A percentile compares a stretch with the other conserved stretches of the same genome.
Conservation (phyloP, 2,113 vertebrate genomes). For the Jacana jacana region DNA sequence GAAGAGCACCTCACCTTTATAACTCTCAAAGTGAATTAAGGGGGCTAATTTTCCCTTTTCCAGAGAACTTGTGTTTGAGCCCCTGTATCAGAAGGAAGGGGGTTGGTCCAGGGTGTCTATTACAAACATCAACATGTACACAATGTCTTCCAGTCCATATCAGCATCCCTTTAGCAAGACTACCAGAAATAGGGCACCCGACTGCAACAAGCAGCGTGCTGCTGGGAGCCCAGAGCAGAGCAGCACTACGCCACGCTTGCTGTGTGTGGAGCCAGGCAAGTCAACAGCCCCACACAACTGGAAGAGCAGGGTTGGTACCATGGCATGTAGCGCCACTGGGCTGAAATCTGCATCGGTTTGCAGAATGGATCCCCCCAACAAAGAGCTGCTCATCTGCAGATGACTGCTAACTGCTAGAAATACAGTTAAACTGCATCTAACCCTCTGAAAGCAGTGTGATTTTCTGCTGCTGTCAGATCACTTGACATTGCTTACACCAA, state of each 20-base stretch:
- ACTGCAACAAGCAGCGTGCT: neutral
- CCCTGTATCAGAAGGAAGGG: accelerated
- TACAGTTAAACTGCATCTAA: neutral
- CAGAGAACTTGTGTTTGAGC: neutral
- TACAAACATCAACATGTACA: neutral
- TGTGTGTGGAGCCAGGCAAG: accelerated
- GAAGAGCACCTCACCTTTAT: neutral
- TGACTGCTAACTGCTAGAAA: neutral
- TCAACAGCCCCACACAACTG: accelerated
- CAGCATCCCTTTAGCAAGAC: accelerated
- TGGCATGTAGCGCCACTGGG: accelerated
- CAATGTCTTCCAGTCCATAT: accelerated
- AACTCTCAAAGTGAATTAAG: neutral
- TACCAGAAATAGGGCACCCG: too few species aligned
- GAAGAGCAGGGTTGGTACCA: accelerated
- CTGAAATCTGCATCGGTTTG: neutral
- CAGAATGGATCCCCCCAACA: neutral
- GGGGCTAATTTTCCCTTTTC: neutral
- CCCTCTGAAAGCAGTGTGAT: neutral
- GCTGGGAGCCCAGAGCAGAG: neutral
- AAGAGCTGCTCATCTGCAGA: neutral
- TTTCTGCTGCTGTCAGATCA: neutral
- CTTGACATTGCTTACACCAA: constrained; percentile 17
- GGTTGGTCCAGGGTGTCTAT: accelerated
- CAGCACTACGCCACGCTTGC: accelerated